These are phyloP conservation scores for Ursus arctos DNA, from an alignment of 2,113 vertebrate genomes.

Conservation along the genomic window DNA sequence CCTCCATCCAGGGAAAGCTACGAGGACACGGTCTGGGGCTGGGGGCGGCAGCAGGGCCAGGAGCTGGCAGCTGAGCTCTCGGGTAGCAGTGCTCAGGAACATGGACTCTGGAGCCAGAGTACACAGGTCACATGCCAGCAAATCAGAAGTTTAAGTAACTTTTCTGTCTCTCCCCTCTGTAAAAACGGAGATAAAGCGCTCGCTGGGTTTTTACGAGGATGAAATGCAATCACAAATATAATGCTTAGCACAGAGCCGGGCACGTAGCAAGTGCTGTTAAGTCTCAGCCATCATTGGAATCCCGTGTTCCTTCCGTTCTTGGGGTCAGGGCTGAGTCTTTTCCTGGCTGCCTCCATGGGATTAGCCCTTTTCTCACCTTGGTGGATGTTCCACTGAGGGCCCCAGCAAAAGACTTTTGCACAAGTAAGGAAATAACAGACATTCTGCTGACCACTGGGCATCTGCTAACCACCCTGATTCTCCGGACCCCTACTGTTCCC, in stretches of 20 bases:
- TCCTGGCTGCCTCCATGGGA: background rate
- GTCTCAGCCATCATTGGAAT: background rate
- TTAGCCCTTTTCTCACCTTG: background rate
- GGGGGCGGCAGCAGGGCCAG: background rate
- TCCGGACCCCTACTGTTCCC: background rate
- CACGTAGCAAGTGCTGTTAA: background rate
- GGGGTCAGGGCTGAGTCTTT: background rate
- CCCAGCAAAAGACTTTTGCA: background rate
- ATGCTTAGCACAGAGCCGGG: background rate
- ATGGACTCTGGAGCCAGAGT: background rate
- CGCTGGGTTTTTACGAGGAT: background rate
- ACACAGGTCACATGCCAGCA: background rate
- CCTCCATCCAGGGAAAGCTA: conserved; percentile 6
- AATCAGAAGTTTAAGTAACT: background rate
- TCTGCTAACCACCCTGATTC: background rate
- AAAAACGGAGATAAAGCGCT: background rate
- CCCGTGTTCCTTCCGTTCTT: background rate
- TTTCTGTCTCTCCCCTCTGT: background rate
- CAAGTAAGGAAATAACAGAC: background rate
- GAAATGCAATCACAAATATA: background rate
- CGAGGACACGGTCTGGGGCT: conserved; percentile 5
- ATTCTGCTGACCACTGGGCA: background rate
- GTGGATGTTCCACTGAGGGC: background rate
- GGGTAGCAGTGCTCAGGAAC: background rate
- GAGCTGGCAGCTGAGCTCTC: background rate